Evolutionary conservation across 2,113 vertebrate genomes (phyloP), one percentile per base, ranked within the genome.

Genomic region (Nibea coibor): DNA sequence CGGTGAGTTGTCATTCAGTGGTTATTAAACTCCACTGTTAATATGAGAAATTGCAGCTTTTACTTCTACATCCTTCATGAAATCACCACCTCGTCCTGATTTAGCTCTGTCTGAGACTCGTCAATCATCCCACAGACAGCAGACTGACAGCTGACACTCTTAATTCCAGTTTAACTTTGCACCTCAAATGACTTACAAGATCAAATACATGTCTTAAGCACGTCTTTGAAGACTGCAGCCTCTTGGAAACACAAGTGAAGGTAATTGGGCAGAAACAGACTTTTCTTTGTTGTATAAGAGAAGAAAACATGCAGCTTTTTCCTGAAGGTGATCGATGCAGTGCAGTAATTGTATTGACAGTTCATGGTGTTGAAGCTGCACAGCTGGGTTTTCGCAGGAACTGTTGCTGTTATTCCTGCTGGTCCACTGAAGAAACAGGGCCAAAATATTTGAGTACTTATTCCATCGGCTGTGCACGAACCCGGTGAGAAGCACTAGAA

Each of bases 81-180:
- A 31, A 71, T 47, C 43, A 15, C 22, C 72, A 61, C 54, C 31
- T 68, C 15, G 26, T 71, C 35, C n/a, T 59, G 67, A 50, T 61
- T 72, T 39, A 62, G 39, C 51, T 1, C 62, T 5, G 48, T 48
- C 22, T 54, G 42, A 48, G 66, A n/a, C 51, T 28, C 15, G 10
- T 83, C 78, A 86, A 65, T 84, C 75, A 76, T 61, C 19, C 11
- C 28, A 19, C 48, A 61, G 59, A 66, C 6, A 81, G 10, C 72
- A 58, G 20, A 48, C 61, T 47, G 75, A 86, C 81, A 68, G 75
- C 82, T 84, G 72, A 64, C 77, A 64, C 72, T 67, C 59, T 19
- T 70, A n/a, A 76, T 83, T 50, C 54, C 68, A 67, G 7, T 75
- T 72, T 56, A 12, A 17, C 56, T 35, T 61, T 39, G 67, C 12